These are phyloP conservation scores for Diploptera punctata DNA, from an alignment of 2,888 invertebrate species.

Conservation along the genomic window DNA sequence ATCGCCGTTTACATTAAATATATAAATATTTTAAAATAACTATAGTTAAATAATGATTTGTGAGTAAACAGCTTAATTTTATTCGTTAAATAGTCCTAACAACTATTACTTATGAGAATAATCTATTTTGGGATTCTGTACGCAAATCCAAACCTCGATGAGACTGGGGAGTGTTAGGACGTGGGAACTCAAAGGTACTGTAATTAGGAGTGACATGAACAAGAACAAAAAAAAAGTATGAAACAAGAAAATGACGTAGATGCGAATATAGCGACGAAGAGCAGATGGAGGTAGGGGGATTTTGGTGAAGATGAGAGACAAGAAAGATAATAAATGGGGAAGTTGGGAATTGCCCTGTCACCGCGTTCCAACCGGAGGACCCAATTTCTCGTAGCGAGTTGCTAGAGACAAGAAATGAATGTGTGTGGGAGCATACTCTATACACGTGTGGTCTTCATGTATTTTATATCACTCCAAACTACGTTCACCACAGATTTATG, in stretches of 20 bases:
- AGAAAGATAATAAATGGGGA: conserved; percentile 26
- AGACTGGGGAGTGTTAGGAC: neutral
- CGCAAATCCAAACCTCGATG: neutral
- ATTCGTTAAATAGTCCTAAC: too few species aligned
- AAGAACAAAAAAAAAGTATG: conserved; percentile 1
- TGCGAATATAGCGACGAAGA: conserved; percentile 5
- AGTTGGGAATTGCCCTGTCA: conserved; percentile 25
- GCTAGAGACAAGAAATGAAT: neutral
- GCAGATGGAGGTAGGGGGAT: neutral
- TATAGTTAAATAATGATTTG: too few species aligned
- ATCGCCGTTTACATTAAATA: too few species aligned
- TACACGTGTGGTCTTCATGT: neutral
- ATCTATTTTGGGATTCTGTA: neutral
- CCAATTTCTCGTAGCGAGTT: neutral
- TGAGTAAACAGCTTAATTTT: too few species aligned
- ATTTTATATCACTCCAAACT: too few species aligned
- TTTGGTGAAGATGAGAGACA: conserved; percentile 16
- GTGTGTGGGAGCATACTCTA: neutral
- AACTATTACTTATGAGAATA: too few species aligned
- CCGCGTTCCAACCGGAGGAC: conserved; percentile 10
- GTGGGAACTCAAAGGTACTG: neutral
- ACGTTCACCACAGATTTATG: too few species aligned
- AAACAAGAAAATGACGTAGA: conserved; percentile 17
- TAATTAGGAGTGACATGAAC: conserved; percentile 9
- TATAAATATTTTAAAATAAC: too few species aligned